Evolutionary conservation across 2,888 invertebrate genomes (phyloP).

Genomic region (Scelioninae gen. 2): DNA sequence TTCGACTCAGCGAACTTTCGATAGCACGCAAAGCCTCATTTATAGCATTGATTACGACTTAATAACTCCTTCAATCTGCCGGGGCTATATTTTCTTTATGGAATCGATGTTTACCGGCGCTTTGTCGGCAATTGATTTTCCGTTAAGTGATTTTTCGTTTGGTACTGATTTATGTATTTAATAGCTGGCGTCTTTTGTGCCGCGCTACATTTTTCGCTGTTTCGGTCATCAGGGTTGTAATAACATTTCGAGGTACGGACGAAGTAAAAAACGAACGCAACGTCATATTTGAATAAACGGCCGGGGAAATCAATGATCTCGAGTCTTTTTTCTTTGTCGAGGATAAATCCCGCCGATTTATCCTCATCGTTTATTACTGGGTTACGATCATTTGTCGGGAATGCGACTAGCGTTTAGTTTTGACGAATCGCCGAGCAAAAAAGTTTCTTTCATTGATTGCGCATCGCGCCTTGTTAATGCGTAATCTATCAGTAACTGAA

Average conservation of each 20-base stretch:
- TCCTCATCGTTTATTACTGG: neutral
- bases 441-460: slow-evolving; percentile 7
- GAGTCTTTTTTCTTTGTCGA: slow-evolving; percentile 2
- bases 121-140: slow-evolving; percentile 33
- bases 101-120: slow-evolving; percentile 33
- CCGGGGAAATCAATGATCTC: neutral
- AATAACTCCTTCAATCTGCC: slow-evolving; percentile 51
- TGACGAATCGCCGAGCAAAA: neutral
- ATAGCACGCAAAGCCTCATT: slow-evolving; percentile 56
- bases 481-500: neutral
- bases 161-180: slow-evolving; percentile 18
- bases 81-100: slow-evolving; percentile 41
- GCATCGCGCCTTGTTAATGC: neutral
- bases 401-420: neutral
- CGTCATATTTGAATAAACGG: slow-evolving; percentile 13
- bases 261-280: neutral
- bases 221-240: slow-evolving; percentile 12
- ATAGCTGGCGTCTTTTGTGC: neutral
- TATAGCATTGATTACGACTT: slow-evolving; percentile 53
- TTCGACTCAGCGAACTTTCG: slow-evolving; percentile 61
- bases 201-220: neutral
- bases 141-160: slow-evolving; percentile 29
- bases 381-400: neutral
- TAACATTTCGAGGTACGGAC: slow-evolving; percentile 15
- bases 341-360: slow-evolving; percentile 6